A percentile compares a stretch with the other conserved stretches of the same genome.
phyloP scores from a whole-genome alignment of 2,797 vertebrate genomes.

The Enoplosus armatus region DNA sequence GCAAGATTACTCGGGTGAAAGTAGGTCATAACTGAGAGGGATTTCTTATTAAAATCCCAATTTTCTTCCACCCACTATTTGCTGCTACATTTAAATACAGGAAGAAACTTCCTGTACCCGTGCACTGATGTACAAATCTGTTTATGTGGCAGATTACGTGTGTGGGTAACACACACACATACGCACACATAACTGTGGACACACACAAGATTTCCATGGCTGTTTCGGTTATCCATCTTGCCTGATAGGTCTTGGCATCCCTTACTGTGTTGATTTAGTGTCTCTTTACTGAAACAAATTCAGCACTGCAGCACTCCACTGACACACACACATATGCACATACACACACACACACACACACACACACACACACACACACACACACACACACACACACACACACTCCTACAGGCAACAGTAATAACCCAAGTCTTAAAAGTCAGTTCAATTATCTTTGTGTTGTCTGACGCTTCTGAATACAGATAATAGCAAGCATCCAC shows the following conservation, averaged over 20 bases:
- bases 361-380: slow-evolving; percentile 15
- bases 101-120: slow-evolving; percentile 52
- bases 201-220: slow-evolving; percentile 46
- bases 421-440: slow-evolving; percentile 44
- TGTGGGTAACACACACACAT: slow-evolving; percentile 48
- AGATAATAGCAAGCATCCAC: slow-evolving; percentile 19
- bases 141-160: slow-evolving; percentile 59
- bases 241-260: slow-evolving; percentile 66
- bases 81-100: slow-evolving; percentile 69
- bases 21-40: slow-evolving; percentile 77
- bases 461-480: slow-evolving; percentile 17
- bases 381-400: background rate
- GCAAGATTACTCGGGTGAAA: slow-evolving; percentile 69
- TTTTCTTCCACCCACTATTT: slow-evolving; percentile 70
- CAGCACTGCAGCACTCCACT: slow-evolving; percentile 63
- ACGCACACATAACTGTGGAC: slow-evolving; percentile 44
- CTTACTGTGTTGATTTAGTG: slow-evolving; percentile 76
- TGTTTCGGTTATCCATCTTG: slow-evolving; percentile 70
- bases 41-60: slow-evolving; percentile 64
- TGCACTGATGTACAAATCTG: slow-evolving; percentile 68
- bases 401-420: slow-evolving; percentile 18
- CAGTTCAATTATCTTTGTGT: slow-evolving; percentile 40
- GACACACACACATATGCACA: slow-evolving; percentile 8
- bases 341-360: slow-evolving; percentile 6
- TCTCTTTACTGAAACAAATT: slow-evolving; percentile 80